Percentiles rank a stretch among this genome's conserved stretches.
phyloP scores from a whole-genome alignment of 2,113 vertebrate species.

The Onychostoma macrolepis region DNA sequence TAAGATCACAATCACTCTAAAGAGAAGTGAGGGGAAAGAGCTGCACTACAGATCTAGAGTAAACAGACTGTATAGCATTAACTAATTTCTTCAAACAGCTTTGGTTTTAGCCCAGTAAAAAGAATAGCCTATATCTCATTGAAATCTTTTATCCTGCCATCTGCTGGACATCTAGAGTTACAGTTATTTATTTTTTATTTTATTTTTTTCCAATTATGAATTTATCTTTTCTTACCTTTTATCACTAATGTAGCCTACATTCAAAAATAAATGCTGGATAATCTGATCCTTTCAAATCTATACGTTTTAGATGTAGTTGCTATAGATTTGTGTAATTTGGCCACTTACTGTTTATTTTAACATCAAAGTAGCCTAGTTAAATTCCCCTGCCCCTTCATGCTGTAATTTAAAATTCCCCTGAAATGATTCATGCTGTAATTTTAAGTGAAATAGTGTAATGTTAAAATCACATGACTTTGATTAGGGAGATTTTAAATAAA shows the following conservation, averaged over 20 bases:
- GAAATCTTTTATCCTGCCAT: neutral
- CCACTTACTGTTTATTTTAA: no score
- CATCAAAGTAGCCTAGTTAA: no score
- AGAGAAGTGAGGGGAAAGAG: neutral
- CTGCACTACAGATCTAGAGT: neutral
- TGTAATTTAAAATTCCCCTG: no score
- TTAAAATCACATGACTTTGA: neutral
- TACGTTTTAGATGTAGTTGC: neutral
- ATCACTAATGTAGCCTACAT: neutral
- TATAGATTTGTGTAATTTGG: no score
- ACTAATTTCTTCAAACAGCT: neutral
- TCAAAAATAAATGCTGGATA: neutral
- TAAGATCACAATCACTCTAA: neutral
- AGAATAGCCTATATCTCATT: neutral
- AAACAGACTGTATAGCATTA: neutral
- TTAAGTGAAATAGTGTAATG: no score
- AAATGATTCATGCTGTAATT: no score
- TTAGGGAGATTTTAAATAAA: no score
- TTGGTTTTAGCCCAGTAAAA: neutral
- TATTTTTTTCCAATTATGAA: neutral
- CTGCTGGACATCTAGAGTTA: slow-evolving; percentile 13
- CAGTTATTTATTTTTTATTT: accelerated
- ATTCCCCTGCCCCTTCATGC: no score
- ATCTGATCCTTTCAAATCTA: neutral
- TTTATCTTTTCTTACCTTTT: neutral